Conservation (phyloP, 2,113 vertebrate species). For the Morone chrysops region DNA sequence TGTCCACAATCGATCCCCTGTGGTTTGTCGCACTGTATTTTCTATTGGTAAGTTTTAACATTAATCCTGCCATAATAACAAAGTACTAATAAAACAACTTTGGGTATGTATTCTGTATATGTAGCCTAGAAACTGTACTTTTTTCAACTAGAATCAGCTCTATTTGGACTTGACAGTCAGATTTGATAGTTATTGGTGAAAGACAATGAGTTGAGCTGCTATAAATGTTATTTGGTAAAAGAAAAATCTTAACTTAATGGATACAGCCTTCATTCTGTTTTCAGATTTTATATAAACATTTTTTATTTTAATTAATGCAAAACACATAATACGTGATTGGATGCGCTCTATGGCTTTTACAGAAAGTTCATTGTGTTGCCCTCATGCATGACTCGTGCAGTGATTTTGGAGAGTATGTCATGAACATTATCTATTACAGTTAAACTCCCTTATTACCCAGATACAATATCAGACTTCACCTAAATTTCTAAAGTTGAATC, state of each 20-base stretch:
- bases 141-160: background rate
- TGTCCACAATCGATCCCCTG: background rate
- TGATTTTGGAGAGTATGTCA: background rate
- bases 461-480: slow-evolving; percentile 38
- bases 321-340: background rate
- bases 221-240: background rate
- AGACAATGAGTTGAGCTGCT: background rate
- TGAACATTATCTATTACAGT: slow-evolving; percentile 30
- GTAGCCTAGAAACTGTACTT: no score
- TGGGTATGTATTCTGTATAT: background rate
- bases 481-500: slow-evolving; percentile 19
- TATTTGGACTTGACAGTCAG: background rate
- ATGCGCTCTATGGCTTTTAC: background rate
- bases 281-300: background rate
- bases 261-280: background rate
- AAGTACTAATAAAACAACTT: background rate
- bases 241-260: background rate
- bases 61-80: background rate
- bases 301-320: background rate
- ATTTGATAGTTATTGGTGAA: background rate
- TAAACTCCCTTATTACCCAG: slow-evolving; percentile 34
- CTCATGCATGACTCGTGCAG: slow-evolving; percentile 9
- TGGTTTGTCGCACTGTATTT: background rate
- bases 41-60: background rate
- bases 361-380: slow-evolving; percentile 17